phyloP scores from a whole-genome alignment of 2,113 vertebrate genomes.

The Aleadryas rufinucha region DNA sequence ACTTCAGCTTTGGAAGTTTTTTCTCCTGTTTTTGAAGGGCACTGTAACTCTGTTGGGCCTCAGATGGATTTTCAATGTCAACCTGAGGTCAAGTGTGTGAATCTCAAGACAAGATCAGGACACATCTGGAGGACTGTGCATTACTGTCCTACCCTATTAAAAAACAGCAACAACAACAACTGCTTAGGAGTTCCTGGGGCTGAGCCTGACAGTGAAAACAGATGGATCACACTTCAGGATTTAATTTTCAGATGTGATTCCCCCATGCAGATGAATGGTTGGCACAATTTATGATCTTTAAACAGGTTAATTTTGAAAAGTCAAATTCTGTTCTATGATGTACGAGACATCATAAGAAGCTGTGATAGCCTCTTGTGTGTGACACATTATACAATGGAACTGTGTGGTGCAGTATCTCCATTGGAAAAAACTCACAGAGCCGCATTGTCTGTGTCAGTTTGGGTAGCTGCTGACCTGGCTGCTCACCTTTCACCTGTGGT shows the following conservation, averaged over 20 bases:
- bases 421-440: not conserved
- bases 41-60: not conserved
- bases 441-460: not conserved
- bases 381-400: not conserved
- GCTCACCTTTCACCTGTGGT: not conserved
- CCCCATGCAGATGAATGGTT: conserved; percentile 16
- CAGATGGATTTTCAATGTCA: conserved; percentile 6
- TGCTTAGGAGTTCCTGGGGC: conserved; percentile 50
- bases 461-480: not conserved
- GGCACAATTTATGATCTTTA: conserved; percentile 13
- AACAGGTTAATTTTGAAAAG: conserved; percentile 28
- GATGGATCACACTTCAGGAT: conserved; percentile 48
- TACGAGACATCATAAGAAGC: not conserved
- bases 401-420: not conserved
- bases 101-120: conserved; percentile 21
- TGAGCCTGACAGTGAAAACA: conserved; percentile 32
- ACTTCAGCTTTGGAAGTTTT: not conserved
- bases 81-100: conserved; percentile 22
- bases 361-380: not conserved
- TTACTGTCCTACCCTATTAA: conserved; percentile 49
- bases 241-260: conserved; percentile 54
- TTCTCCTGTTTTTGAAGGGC: not conserved
- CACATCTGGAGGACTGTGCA: conserved; percentile 27
- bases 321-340: not conserved
- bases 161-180: conserved; percentile 31